Base-by-base conservation (phyloP, 37 sponge, comb jelly and placozoan species). In the Crambe crambe region DNA sequence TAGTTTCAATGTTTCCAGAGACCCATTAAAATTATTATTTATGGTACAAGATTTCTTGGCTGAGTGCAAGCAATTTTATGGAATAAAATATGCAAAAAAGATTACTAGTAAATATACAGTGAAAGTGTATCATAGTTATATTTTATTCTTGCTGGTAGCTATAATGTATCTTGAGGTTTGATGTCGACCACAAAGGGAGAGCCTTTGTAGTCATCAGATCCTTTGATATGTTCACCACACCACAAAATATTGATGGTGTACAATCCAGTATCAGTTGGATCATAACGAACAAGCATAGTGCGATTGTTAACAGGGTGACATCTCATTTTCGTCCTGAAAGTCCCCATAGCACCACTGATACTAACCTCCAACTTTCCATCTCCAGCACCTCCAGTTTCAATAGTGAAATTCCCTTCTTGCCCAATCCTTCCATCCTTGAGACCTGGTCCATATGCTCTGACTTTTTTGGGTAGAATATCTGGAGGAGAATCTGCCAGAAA, bases 241-340 rank as follows among this genome's bases (percentile, higher is more conserved):
- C 91, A 90, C 12, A 70, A 67, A 42, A 94, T 79, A 42, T 83
- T 83, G 34, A 90, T 82, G n/a, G 62, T 83, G 76, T 90, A 91
- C 27, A 72, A 47, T 8, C 94, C 94, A 37, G 37, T 76, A n/a
- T 60, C n/a, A 10, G 67, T 83, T 23, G 91, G 94, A 63, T 86
- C 77, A 56, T 90, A 93, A 37, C 80, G 80, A 2, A 77, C 94
- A 26, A 83, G 76, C 25, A 90, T 74, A 23, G 59, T 84, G 42
- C 92, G 79, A 9, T 84, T 72, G 29, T 83, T 62, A 42, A 62
- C 65, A 3, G 89, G 91, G 51, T 85, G 81, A 12, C 67, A 69
- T 44, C 76, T 54, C 79, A 91, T 87, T 72, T 85, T 82, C 58
- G 84, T 76, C 75, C 84, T 87, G 66, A 87, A 87, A 1, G 85